These are phyloP conservation scores for Serripes groenlandicus DNA, from an alignment of 2,888 invertebrate genomes.

Conservation along the genomic window DNA sequence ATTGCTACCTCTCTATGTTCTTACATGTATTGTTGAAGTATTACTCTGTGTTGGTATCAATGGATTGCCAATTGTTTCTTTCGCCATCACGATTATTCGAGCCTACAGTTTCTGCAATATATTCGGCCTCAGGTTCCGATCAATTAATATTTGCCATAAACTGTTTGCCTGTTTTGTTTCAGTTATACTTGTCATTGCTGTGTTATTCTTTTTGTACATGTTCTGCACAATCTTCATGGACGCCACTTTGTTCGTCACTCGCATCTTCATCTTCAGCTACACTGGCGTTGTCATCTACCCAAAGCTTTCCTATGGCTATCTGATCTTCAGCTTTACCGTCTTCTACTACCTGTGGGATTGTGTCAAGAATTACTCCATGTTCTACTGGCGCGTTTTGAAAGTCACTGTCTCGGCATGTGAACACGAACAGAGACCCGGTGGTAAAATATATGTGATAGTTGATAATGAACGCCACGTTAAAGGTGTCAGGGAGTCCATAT, in stretches of 20 bases:
- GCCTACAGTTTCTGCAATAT: constrained; percentile 33
- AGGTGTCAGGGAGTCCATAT: constrained; percentile 44
- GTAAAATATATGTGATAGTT: neutral
- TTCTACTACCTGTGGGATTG: constrained; percentile 60
- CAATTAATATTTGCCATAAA: neutral
- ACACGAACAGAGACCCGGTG: constrained; percentile 22
- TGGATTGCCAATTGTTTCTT: constrained; percentile 55
- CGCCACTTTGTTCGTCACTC: constrained; percentile 57
- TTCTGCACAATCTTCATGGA: constrained; percentile 66
- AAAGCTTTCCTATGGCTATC: constrained; percentile 61
- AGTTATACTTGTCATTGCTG: neutral
- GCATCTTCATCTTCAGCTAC: constrained; percentile 64
- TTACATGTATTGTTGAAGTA: constrained; percentile 47
- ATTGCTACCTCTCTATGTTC: constrained; percentile 39
- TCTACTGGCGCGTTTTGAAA: constrained; percentile 49
- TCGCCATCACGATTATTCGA: constrained; percentile 35
- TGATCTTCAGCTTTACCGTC: constrained; percentile 62
- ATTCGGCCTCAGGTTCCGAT: neutral
- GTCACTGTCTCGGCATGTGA: constrained; percentile 27
- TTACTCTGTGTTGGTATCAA: constrained; percentile 39
- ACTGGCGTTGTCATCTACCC: constrained; percentile 67
- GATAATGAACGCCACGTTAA: neutral
- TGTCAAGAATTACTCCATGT: constrained; percentile 34
- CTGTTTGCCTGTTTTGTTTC: neutral
- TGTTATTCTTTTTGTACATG: constrained; percentile 56